Evolutionary conservation across 1,140 invertebrate species (phyloP), one percentile per base, ranked within the genome.

Genomic region (Parapsyche elsis): DNA sequence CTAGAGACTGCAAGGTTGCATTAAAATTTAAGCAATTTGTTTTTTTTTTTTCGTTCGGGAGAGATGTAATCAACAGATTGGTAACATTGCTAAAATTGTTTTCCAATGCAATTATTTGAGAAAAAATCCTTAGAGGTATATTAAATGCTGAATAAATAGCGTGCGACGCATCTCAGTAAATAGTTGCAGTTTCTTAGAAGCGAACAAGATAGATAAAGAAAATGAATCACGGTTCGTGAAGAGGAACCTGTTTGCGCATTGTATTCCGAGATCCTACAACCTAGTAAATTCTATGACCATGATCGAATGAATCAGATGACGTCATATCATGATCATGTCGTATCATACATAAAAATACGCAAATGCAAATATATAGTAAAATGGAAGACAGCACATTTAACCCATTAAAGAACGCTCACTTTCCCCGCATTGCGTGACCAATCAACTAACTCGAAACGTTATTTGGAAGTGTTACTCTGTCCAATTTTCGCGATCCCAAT

Each of bases 171-270:
- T 75, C 73, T 75, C 46, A 12, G 73, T 75, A 81, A 81, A 81
- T 38, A 79, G 80, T 49, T 45, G 59, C 76, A 45, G 45, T 46
- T 81, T 81, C 80, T 10, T n/a, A 70, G 76, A 75, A 81, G 46
- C 70, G 30, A 53, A 74, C 44, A 26, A 57, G 77, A 73, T 70
- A 79, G 76, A 79, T 79, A 79, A 79, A 79, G 80, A 81, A 79
- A 78, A 81, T 81, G 80, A 81, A 78, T 81, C 80, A 81, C 45
- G 61, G 53, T 45, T 81, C 80, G 80, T 81, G 80, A 79, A 30
- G 59, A 64, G 19, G 71, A 81, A 81, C 80, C 80, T 79, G 80
- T 81, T 81, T 57, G 73, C 14, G 23, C 23, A 75, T 45, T 75
- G 53, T 46, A 23, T 26, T 67, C 64, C 16, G 45, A 73, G 45